Evolutionary conservation across 2,113 vertebrate genomes (phyloP), one percentile per base, ranked within the genome.

Genomic region (Calidris pygmaea): DNA sequence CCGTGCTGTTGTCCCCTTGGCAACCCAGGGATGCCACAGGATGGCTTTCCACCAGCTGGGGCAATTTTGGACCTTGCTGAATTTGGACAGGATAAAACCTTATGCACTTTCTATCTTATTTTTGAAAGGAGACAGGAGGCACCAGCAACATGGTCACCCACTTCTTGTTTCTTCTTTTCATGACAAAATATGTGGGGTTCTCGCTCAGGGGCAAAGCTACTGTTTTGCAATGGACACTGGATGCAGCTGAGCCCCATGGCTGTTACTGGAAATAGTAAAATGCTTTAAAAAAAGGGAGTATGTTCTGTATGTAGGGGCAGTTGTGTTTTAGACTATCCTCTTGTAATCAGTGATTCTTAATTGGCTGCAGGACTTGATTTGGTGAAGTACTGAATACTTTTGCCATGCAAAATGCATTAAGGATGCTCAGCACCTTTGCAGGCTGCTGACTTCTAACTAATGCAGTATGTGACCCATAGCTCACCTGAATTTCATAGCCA

Each of bases 381-480:
- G 43, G 27, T n/a, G 22, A 37, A 8, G 19, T 50, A 9, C 62
- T 83, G 71, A 56, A n/a, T 14, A 13, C n/a, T 79, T 63, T 7
- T 72, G 71, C 58, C 56, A 6, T 58, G 35, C 32, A 35, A n/a
- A 72, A 32, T 37, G 43, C 58, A 12, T 18, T 7, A 11, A 47
- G 71, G 56, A 8, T 66, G 52, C 71, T 74, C 60, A 67, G 70
- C 35, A 91, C 23, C 50, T 86, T 23, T 65, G 30, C 62, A 76
- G n/a, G 14, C 60, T 70, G 34, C 59, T 89, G 45, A 8, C 23
- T 78, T 71, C 18, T 90, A 12, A 10, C 32, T n/a, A 17, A 23
- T 7, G 21, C 11, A 21, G 7, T 22, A 7, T 0, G 0, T 47
- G 72, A 50, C 26, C 26, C 35, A 2, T 5, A 32, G n/a, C 37